Evolutionary conservation across 2,113 vertebrate genomes (phyloP), one percentile per base, ranked within the genome.

Genomic region (Promerops cafer): DNA sequence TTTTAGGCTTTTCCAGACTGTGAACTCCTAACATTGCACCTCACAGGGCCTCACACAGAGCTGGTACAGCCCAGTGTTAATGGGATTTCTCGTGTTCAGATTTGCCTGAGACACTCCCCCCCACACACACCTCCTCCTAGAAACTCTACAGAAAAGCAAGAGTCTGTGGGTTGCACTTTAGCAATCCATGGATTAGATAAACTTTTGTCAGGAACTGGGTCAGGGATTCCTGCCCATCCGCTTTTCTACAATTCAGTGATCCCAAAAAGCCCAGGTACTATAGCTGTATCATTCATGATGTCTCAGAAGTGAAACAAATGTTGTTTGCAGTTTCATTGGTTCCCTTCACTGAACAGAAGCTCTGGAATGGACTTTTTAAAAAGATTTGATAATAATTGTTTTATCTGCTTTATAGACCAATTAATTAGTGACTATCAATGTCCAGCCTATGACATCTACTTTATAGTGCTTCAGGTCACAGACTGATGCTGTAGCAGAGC

Each of bases 81-180:
- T 23, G 47, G 54, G 35, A 68, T 86, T 92, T 69, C 57, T 69
- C 10, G 13, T 24, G 39, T 37, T 52, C 7, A 26, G 30, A 22
- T 54, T 35, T 92, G 14, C 42, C 35, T 60, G 65, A 87, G 37
- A 63, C 52, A 2, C 8, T 1, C 2, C 24, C 2, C 24, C 17
- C 6, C 1, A 4, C 30, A 8, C 0, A 0, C 13, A 16, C 2
- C 20, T 75, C 18, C n/a, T 44, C 8, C 30, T 7, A 26, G 18
- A 57, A 56, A 59, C 16, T 56, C 57, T 20, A 35, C 6, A 50
- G 39, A 74, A 88, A 31, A 0, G 0, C 21, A 31, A 8, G 60
- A 47, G 49, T 49, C 33, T 60, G 11, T 57, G 49, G 23, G 6
- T 6, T 87, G 17, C 9, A 11, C 16, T 64, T 64, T 30, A 40